Percentiles rank a stretch among this genome's conserved stretches.
phyloP scores from a whole-genome alignment of 2,797 vertebrate genomes.

The Emys orbicularis region DNA sequence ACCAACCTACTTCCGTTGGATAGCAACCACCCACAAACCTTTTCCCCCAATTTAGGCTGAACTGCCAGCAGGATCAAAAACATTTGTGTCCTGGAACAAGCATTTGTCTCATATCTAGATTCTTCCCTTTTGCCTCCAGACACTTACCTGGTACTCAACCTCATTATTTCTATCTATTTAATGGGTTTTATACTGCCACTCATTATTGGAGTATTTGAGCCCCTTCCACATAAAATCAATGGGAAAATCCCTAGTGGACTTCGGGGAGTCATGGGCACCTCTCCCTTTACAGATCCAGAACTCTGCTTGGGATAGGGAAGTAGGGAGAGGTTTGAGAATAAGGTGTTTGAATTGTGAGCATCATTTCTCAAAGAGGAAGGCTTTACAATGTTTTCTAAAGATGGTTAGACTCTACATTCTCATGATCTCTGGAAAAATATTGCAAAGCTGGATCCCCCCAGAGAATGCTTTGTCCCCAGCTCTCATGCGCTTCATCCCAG shows the following conservation, averaged over 20 bases:
- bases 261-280: not conserved
- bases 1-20: not conserved
- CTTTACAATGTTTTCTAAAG: not conserved
- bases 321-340: not conserved
- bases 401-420: not conserved
- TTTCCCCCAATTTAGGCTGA: not conserved
- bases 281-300: not conserved
- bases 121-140: not conserved
- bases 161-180: not conserved
- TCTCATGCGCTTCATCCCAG: too few species aligned
- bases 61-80: not conserved
- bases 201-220: not conserved
- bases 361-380: not conserved
- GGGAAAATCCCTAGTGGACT: not conserved
- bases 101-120: not conserved
- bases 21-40: not conserved
- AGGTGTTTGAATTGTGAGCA: not conserved
- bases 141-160: not conserved
- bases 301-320: not conserved
- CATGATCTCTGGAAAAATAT: not conserved
- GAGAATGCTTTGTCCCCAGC: too few species aligned
- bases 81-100: not conserved
- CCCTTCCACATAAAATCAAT: not conserved
- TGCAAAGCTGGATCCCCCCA: too few species aligned
- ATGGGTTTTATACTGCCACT: not conserved